Evolutionary conservation across 2,797 vertebrate species (phyloP).

Genomic region (Microchirus variegatus): DNA sequence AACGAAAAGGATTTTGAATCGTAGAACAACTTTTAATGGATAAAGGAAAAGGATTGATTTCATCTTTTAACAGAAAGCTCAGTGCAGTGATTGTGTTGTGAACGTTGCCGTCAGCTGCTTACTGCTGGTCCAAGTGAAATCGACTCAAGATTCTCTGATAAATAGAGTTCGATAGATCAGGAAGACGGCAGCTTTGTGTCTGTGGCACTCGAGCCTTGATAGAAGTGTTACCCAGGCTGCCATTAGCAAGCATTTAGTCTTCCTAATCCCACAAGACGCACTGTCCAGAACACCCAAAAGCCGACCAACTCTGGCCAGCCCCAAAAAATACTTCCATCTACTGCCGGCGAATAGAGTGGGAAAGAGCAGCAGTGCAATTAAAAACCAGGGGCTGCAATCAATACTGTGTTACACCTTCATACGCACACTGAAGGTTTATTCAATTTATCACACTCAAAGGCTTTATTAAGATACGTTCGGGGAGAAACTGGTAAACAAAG

Average conservation of each 20-base stretch:
- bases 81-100: conserved; percentile 16
- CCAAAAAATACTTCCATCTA: conserved; percentile 17
- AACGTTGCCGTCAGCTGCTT: conserved; percentile 17
- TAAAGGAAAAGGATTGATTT: neutral
- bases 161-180: conserved; percentile 59
- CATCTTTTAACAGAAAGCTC: conserved; percentile 3
- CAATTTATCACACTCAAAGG: conserved; percentile 41
- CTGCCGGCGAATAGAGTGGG: conserved; percentile 16
- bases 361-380: conserved; percentile 33
- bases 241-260: conserved; percentile 56
- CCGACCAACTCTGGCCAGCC: conserved; percentile 16
- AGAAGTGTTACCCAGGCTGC: conserved; percentile 51
- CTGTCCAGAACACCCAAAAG: conserved; percentile 23
- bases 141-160: conserved; percentile 57
- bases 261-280: conserved; percentile 45
- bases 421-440: conserved; percentile 19
- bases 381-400: conserved; percentile 15
- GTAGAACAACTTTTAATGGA: conserved; percentile 2
- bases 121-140: conserved; percentile 34
- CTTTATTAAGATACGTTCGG: conserved; percentile 43
- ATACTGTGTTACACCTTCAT: conserved; percentile 15
- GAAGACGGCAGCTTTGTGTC: conserved; percentile 54
- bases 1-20: neutral
- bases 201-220: conserved; percentile 46
- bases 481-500: conserved; percentile 21